phyloP scores from a whole-genome alignment of 2,888 invertebrate genomes.

The Ptychoptera albimana region DNA sequence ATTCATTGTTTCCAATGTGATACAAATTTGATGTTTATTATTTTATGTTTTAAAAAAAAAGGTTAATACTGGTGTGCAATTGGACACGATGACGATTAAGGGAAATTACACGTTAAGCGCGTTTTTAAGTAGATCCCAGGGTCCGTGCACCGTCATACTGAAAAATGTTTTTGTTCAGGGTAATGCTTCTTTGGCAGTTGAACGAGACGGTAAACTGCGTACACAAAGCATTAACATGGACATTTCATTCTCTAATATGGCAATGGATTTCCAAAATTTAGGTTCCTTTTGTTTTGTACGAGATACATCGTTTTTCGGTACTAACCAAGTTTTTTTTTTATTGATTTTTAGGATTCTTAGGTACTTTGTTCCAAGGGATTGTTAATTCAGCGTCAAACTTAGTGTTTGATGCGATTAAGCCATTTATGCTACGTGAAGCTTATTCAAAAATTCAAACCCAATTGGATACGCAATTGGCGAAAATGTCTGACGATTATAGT shows the following conservation, averaged over 20 bases:
- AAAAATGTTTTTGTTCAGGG: slow-evolving; percentile 52
- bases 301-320: neutral
- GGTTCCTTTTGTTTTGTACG: slow-evolving; percentile 8
- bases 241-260: slow-evolving; percentile 54
- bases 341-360: slow-evolving; percentile 43
- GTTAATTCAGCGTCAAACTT: slow-evolving; percentile 69
- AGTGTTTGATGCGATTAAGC: slow-evolving; percentile 76
- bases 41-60: slow-evolving; percentile 18
- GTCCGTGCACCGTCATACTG: slow-evolving; percentile 64
- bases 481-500: slow-evolving; percentile 48
- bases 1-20: neutral
- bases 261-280: slow-evolving; percentile 68
- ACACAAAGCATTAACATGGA: slow-evolving; percentile 69
- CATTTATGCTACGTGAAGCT: slow-evolving; percentile 61
- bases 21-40: neutral
- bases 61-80: slow-evolving; percentile 54
- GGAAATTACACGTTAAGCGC: slow-evolving; percentile 62
- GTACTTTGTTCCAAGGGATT: slow-evolving; percentile 49
- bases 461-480: slow-evolving; percentile 56
- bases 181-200: slow-evolving; percentile 51
- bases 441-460: slow-evolving; percentile 56
- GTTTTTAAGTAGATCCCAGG: slow-evolving; percentile 51
- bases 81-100: slow-evolving; percentile 51
- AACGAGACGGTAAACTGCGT: slow-evolving; percentile 55
- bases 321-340: neutral